Evolutionary conservation across 2,797 vertebrate genomes (phyloP).

Genomic region (Cottoperca gobio): DNA sequence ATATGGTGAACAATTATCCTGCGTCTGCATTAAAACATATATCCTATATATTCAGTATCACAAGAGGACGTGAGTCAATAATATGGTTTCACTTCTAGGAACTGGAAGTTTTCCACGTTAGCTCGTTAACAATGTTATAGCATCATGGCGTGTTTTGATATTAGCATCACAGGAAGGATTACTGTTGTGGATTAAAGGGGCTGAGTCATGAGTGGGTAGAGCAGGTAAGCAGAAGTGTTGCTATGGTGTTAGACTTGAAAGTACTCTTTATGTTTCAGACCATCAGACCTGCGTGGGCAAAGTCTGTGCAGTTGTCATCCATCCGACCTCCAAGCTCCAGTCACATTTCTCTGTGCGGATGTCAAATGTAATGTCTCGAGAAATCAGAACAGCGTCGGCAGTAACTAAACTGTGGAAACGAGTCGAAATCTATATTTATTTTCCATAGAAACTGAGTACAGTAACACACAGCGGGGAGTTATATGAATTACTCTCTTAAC

Average conservation of each 20-base stretch:
- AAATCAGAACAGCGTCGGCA: constrained; percentile 46
- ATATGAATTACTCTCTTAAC: not conserved
- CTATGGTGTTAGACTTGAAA: constrained; percentile 79
- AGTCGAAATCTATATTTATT: constrained; percentile 19
- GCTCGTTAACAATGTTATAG: constrained; percentile 25
- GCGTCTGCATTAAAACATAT: not conserved
- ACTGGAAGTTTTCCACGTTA: constrained; percentile 6
- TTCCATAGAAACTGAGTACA: not conserved
- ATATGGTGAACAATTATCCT: not conserved
- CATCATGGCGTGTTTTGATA: constrained; percentile 43
- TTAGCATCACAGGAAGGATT: constrained; percentile 63
- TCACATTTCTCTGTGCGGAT: constrained; percentile 61
- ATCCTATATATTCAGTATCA: not conserved
- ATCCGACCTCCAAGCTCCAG: constrained; percentile 62
- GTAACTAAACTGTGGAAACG: constrained; percentile 34
- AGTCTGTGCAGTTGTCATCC: constrained; percentile 68
- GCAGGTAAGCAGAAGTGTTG: constrained; percentile 77
- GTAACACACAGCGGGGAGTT: not conserved
- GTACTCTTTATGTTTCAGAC: constrained; percentile 77
- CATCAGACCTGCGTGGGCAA: constrained; percentile 73
- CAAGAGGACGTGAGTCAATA: not conserved
- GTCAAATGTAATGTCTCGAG: constrained; percentile 56
- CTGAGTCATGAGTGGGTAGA: constrained; percentile 78
- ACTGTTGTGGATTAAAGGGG: constrained; percentile 60
- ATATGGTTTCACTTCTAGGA: too few species aligned